A percentile compares a stretch with the other conserved stretches of the same genome.
These are phyloP conservation scores for Euura lappo DNA, from an alignment of 1,140 invertebrate species.

Conservation along the genomic window DNA sequence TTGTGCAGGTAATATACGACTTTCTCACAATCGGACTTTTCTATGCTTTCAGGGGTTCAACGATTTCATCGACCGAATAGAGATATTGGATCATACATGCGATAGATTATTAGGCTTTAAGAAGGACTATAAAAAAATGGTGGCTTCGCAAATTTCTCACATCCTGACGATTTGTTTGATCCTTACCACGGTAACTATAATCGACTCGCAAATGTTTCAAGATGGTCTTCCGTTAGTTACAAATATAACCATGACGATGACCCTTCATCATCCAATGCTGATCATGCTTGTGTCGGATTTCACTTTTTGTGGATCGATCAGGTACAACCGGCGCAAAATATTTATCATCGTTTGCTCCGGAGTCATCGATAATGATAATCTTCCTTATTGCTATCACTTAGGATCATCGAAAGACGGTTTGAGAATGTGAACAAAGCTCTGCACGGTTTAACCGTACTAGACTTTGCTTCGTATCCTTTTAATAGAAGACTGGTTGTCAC, in stretches of 20 bases:
- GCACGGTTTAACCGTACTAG: slow-evolving; percentile 13
- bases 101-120: slow-evolving; percentile 10
- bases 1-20: too few relatives aligned
- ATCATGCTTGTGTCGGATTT: slow-evolving; percentile 20
- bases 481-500: too few relatives aligned
- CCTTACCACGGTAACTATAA: background rate
- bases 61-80: slow-evolving; percentile 9
- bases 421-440: slow-evolving; percentile 27
- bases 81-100: slow-evolving; percentile 13
- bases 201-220: background rate
- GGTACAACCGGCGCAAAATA: slow-evolving; percentile 16
- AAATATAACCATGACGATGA: slow-evolving; percentile 2
- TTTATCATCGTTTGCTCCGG: too few relatives aligned
- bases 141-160: background rate
- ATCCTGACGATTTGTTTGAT: slow-evolving; percentile 23
- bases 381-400: background rate
- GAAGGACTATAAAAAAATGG: background rate
- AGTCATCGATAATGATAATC: background rate
- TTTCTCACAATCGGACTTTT: background rate
- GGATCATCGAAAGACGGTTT: slow-evolving; percentile 22
- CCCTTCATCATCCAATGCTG: slow-evolving; percentile 6
- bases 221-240: background rate
- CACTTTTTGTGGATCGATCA: slow-evolving; percentile 30
- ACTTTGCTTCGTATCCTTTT: too few relatives aligned
- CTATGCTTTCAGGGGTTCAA: slow-evolving; percentile 10